A percentile compares a stretch with the other conserved stretches of the same genome.
These are phyloP conservation scores for Poecilus cupreus DNA, from an alignment of 2,888 invertebrate species.

Conservation along the genomic window DNA sequence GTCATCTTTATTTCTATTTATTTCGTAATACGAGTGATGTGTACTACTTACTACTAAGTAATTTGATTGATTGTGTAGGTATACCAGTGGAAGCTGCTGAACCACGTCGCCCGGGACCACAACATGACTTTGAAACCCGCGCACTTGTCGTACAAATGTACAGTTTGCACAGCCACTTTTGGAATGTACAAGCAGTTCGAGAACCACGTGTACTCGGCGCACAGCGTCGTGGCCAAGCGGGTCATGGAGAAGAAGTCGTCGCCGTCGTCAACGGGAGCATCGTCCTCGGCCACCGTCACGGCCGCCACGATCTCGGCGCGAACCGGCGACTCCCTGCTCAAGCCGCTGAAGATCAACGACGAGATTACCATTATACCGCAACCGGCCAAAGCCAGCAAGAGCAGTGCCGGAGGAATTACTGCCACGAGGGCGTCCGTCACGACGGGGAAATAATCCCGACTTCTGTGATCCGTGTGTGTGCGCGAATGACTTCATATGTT, in stretches of 20 bases:
- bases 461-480: conserved; percentile 45
- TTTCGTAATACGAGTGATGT: no score
- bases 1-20: not conserved
- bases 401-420: conserved; percentile 60
- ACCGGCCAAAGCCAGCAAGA: conserved; percentile 75
- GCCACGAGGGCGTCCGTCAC: conserved; percentile 14
- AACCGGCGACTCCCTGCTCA: conserved; percentile 78
- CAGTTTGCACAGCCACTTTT: conserved; percentile 95
- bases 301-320: conserved; percentile 65
- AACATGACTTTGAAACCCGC: conserved; percentile 94
- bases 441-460: conserved; percentile 48
- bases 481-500: conserved; percentile 32
- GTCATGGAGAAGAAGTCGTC: conserved; percentile 84
- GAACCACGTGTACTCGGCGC: conserved; percentile 94
- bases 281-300: conserved; percentile 65
- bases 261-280: conserved; percentile 70
- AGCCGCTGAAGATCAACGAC: conserved; percentile 90
- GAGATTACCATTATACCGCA: conserved; percentile 93
- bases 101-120: conserved; percentile 94
- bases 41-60: not conserved
- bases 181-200: conserved; percentile 97
- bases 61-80: conserved; percentile 76
- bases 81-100: conserved; percentile 94
- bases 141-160: conserved; percentile 95
- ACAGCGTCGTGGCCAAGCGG: conserved; percentile 91